Percentiles rank a stretch among this genome's conserved stretches.
These are phyloP conservation scores for Halichondria panicea DNA, from an alignment of 37 sponge, comb jelly and placozoan species.

Conservation along the genomic window DNA sequence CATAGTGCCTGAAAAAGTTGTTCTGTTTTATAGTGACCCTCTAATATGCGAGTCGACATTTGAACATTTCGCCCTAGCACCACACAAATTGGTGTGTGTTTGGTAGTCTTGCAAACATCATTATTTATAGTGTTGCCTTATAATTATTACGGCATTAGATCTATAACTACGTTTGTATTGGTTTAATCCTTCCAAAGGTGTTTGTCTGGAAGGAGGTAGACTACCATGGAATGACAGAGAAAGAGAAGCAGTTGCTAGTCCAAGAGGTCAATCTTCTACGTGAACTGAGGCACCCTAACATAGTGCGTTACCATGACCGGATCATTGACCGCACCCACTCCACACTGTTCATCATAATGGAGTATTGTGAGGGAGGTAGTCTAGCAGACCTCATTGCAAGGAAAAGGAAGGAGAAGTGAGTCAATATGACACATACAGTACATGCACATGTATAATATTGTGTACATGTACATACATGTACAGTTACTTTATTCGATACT, in stretches of 20 bases:
- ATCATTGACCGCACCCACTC: slow-evolving; percentile 55
- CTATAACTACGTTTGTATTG: not conserved
- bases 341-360: slow-evolving; percentile 86
- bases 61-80: no score
- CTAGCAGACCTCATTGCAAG: slow-evolving; percentile 60
- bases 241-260: slow-evolving; percentile 78
- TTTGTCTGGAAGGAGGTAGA: slow-evolving; percentile 90
- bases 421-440: not conserved
- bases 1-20: not conserved
- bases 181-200: slow-evolving; percentile 17
- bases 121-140: no score
- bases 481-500: no score
- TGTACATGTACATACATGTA: no score
- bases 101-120: no score
- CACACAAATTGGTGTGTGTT: no score
- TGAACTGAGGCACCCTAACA: slow-evolving; percentile 78
- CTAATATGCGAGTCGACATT: no score
- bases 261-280: slow-evolving; percentile 86
- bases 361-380: slow-evolving; percentile 88
- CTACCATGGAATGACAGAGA: slow-evolving; percentile 79
- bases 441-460: not conserved
- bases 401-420: slow-evolving; percentile 36
- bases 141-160: no score
- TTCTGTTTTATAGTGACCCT: no score
- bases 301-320: slow-evolving; percentile 85